Evolutionary conservation across 2,888 invertebrate species (phyloP).

Genomic region (Nudaria mundana): DNA sequence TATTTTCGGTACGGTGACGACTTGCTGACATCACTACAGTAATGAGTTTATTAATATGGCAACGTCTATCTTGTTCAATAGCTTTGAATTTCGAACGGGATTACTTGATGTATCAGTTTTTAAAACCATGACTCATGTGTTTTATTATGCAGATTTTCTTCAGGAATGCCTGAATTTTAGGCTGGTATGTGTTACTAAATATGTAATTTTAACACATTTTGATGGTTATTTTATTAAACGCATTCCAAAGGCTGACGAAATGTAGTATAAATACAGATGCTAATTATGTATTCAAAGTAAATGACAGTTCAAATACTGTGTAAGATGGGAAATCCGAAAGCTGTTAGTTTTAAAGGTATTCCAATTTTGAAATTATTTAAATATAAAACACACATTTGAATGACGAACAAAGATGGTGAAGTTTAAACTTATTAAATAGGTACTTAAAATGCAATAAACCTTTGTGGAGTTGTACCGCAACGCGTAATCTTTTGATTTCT

Average conservation of each 20-base stretch:
- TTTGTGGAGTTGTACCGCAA: too few species aligned
- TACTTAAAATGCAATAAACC: too few species aligned
- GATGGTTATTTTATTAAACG: slow-evolving; percentile 4
- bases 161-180: slow-evolving; percentile 22
- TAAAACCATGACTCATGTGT: slow-evolving; percentile 26
- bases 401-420: too few species aligned
- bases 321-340: slow-evolving; percentile 3
- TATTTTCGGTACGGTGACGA: slow-evolving; percentile 33
- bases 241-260: slow-evolving; percentile 8
- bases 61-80: slow-evolving; percentile 4
- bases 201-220: slow-evolving; percentile 40
- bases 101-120: slow-evolving; percentile 22
- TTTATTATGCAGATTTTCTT: slow-evolving; percentile 53
- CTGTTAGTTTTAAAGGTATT: not conserved
- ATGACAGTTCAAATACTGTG: not conserved
- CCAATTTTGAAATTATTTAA: too few species aligned
- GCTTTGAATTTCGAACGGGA: slow-evolving; percentile 15
- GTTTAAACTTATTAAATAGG: not conserved
- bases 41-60: slow-evolving; percentile 19
- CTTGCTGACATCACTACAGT: slow-evolving; percentile 44
- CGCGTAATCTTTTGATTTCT: too few species aligned
- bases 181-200: slow-evolving; percentile 21
- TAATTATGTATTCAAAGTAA: slow-evolving; percentile 1
- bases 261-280: slow-evolving; percentile 10
- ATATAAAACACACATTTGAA: too few species aligned